Evolutionary conservation across 2,797 vertebrate species (phyloP).

Genomic region (Pogoniulus pusillus): DNA sequence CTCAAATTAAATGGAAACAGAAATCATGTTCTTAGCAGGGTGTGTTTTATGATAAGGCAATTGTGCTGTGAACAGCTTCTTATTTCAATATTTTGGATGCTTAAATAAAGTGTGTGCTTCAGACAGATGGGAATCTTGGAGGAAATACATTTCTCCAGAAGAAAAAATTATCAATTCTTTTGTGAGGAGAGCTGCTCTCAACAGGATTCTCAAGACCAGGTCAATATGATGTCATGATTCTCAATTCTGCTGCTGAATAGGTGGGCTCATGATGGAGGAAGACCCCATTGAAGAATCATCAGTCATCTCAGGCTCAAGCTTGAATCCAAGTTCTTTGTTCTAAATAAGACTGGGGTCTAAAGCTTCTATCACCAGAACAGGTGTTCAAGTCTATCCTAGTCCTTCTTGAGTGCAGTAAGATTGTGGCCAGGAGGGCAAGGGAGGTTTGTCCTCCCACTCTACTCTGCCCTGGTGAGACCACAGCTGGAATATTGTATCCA

Average conservation of each 20-base stretch:
- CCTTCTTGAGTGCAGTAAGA: too few relatives aligned
- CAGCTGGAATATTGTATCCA: too few relatives aligned
- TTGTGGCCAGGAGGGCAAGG: too few relatives aligned
- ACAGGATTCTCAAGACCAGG: neutral
- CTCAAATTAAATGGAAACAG: constrained; percentile 55
- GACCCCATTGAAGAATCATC: neutral
- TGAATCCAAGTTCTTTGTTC: neutral
- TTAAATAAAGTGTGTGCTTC: constrained; percentile 28
- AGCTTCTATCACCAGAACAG: neutral
- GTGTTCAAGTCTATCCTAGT: neutral
- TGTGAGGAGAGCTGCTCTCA: neutral
- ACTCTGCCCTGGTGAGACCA: too few relatives aligned
- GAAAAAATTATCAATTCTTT: neutral
- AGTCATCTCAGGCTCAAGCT: neutral
- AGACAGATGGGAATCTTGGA: constrained; percentile 35
- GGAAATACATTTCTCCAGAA: neutral
- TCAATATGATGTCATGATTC: too few relatives aligned
- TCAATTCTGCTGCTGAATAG: neutral
- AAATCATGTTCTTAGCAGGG: constrained; percentile 59
- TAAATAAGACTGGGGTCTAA: neutral
- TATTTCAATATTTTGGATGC: constrained; percentile 61
- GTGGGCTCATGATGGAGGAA: neutral
- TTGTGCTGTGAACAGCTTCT: constrained; percentile 29
- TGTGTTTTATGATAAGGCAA: constrained; percentile 52
- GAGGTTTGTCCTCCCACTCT: too few relatives aligned